Evolutionary conservation across 1,140 invertebrate genomes (phyloP).

Genomic region (Pseudomyrmex concolor): DNA sequence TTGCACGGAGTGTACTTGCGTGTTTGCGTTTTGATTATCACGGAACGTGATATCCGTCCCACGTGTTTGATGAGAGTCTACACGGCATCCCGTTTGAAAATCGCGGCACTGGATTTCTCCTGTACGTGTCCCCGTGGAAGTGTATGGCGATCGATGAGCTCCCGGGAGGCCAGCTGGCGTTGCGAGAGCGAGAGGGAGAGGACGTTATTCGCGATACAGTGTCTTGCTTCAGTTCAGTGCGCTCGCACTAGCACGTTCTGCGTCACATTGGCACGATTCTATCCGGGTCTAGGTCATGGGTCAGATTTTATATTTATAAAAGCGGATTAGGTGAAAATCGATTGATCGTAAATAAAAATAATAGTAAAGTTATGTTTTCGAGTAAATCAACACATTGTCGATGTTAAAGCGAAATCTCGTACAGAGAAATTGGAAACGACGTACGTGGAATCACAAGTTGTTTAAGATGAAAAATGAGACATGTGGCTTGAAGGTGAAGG

Average conservation of each 20-base stretch:
- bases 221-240: slow-evolving; percentile 10
- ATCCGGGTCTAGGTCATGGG: slow-evolving; percentile 71
- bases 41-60: slow-evolving; percentile 19
- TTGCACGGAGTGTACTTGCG: too few relatives aligned
- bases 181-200: slow-evolving; percentile 31
- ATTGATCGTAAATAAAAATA: too few relatives aligned
- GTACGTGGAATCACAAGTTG: too few relatives aligned
- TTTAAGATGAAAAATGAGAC: too few relatives aligned
- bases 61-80: not conserved
- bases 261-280: slow-evolving; percentile 45
- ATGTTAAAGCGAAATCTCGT: too few relatives aligned
- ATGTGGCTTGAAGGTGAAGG: too few relatives aligned
- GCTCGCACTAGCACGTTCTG: slow-evolving; percentile 46
- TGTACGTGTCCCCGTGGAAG: slow-evolving; percentile 38
- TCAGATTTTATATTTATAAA: not conserved
- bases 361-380: too few relatives aligned
- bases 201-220: slow-evolving; percentile 37
- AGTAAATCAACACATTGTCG: too few relatives aligned
- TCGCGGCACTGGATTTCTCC: slow-evolving; percentile 48
- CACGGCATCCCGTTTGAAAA: slow-evolving; percentile 58
- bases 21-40: too few relatives aligned
- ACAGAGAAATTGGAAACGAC: too few relatives aligned
- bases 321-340: too few relatives aligned
- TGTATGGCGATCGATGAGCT: slow-evolving; percentile 69
- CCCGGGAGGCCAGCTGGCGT: slow-evolving; percentile 69